Conservation (phyloP, 2,113 vertebrate species). For the Fukomys damarensis region DNA sequence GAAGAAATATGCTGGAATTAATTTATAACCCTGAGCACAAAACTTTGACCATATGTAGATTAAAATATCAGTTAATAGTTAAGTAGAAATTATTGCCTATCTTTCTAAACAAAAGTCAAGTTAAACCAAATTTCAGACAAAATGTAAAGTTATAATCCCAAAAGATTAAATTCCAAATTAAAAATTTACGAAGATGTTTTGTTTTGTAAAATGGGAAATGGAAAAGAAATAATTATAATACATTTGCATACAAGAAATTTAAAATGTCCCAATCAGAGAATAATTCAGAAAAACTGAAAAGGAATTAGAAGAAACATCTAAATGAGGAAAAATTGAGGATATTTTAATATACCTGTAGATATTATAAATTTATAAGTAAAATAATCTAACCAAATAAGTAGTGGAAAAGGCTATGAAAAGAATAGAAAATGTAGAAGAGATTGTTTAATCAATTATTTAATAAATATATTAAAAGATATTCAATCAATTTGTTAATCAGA, state of each 20-base stretch:
- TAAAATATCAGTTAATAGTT: background rate
- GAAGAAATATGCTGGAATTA: background rate
- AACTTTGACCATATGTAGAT: background rate
- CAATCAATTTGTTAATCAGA: background rate
- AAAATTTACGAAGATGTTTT: background rate
- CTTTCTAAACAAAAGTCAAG: background rate
- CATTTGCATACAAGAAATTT: background rate
- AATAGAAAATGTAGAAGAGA: background rate
- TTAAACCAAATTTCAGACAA: background rate
- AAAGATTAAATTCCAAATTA: background rate
- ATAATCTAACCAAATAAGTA: background rate
- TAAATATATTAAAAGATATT: background rate
- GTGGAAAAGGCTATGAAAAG: background rate
- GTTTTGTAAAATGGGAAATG: background rate
- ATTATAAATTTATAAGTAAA: background rate
- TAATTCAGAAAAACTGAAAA: background rate
- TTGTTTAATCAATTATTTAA: background rate
- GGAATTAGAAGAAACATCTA: background rate
- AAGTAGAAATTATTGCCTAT: background rate
- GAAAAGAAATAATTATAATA: background rate
- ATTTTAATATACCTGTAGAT: background rate
- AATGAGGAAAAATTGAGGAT: background rate
- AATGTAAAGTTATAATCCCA: background rate
- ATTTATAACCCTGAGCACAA: background rate
- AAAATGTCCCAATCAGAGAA: background rate